Evolutionary conservation across 1,140 invertebrate species (phyloP), one percentile per base, ranked within the genome.

Genomic region (Musca vetustissima): DNA sequence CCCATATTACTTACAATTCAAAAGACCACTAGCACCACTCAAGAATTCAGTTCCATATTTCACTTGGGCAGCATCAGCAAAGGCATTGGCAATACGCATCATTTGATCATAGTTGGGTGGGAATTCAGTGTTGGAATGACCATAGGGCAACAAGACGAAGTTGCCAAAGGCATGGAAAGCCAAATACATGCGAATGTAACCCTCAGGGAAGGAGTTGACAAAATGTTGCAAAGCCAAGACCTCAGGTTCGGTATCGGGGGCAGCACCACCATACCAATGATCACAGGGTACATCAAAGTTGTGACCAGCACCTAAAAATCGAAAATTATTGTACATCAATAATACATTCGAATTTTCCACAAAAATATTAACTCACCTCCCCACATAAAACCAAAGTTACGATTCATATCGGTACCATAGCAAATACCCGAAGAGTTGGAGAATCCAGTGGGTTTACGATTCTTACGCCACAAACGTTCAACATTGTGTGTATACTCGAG

Each of bases 221-320:
- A 86, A 89, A 13, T 86, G 76, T 14, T 87, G 85, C 1, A 93
- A 77, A 1, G 87, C 83, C 28, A 79, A 78, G 0, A 89, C 88
- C 82, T 96, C 93, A 0, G 85, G 82, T 82, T 95, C 93, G 0
- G 92, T 93, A 73, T 94, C 93, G 0, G 91, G 83, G 47, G 83
- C 76, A 0, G 84, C 78, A 0, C 93, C 93, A 21, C 88, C 89
- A 74, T 89, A 95, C 43, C 83, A 89, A 4, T 92, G 88, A 17
- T 84, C 85, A 73, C 91, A 91, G 0, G 88, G 88, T 70, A 88
- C 82, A 1, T 77, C 83, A 64, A 88, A 24, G 50, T 80, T 71
- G 84, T 87, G 43, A 84, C 89, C 88, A 32, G 79, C 81, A 6
- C 17, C 68, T 69, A 22, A 53, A 43, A 8, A 43, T 9, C 36